Evolutionary conservation across 2,113 vertebrate genomes (phyloP), one percentile per base, ranked within the genome.

Genomic region (Speoplatyrhinus poulsoni): DNA sequence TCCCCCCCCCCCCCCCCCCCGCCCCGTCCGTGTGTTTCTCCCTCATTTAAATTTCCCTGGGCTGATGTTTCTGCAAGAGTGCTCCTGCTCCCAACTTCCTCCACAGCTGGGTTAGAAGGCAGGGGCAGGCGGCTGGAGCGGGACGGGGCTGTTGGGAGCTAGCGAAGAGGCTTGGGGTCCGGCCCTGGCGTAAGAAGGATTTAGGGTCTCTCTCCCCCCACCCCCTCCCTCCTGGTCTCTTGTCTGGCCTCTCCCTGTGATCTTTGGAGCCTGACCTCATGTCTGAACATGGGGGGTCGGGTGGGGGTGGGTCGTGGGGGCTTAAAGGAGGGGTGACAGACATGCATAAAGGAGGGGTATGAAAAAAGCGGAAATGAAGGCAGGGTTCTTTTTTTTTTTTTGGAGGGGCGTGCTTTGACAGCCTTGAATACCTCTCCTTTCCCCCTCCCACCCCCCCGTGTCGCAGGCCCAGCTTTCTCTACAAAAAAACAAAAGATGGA

Each of bases 31-130:
- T 72, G 67, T 68, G 72, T 69, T 36, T 64, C 47, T 52, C 26
- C 54, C 15, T 52, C 46, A 96, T 97, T 97, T 97, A 91, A 95
- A 96, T 96, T 95, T 95, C 91, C 92, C 91, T 93, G 93, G 94
- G 94, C 93, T 95, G 92, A 93, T 93, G 95, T 97, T 98, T 97
- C 95, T 97, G 96, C 96, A 97, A 96, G 95, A 95, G 93, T 96
- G 94, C 92, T 93, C 94, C 93, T 93, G 93, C 93, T 93, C 72
- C 85, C 81, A 90, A 90, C 74, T 84, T 85, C 84, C 75, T 79
- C 77, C 64, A 84, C 84, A 85, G 81, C 82, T 82, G 77, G 73
- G 84, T 75, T 82, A 80, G 74, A 87, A 84, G 86, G 80, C 85
- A 85, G 82, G 85, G 84, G 83, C 19, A 1, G 19, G 19, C 19